Evolutionary conservation across 2,797 vertebrate species (phyloP), one percentile per base, ranked within the genome.

Genomic region (Tenualosa thibaudeaui): DNA sequence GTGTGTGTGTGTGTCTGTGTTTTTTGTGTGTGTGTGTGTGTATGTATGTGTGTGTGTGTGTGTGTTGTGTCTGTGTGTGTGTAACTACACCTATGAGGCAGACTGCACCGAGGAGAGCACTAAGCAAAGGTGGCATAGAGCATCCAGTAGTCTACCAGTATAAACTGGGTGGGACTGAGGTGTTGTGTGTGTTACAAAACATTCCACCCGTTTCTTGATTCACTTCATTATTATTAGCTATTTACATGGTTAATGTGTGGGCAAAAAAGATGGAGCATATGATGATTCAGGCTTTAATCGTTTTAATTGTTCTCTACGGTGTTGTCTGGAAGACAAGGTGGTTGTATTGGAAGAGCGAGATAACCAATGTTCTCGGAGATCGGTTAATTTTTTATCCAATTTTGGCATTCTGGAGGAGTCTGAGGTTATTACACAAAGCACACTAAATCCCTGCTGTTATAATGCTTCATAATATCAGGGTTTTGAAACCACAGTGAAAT

Each of bases 251-350:
- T 78, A 78, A 78, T 22, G 40, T 19, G 40, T 78, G 13, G 40
- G 71, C 17, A 5, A 37, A 17, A 31, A 17, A 71, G 65, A 13
- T 13, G 40, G 13, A 22, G 7, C 71, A 78, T 4, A 5, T 17
- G 71, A 78, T 22, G 37, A 78, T 15, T 78, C 17, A 78, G 43
- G 46, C 68, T 78, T 78, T 19, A 78, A 78, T 46, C 40, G 71
- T 46, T 78, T 46, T 71, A 71, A 71, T 71, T 6, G 68, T 71
- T 78, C 71, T 46, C 40, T 5, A 46, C 40, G 71, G 71, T 78
- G 40, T 78, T 78, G 71, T 78, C 40, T 19, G 40, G 15, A 78
- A 43, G 37, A 22, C 71, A 46, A 78, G 71, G 40, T 78, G 40
- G 15, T 43, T 46, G 68, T 37, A 40, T 26, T 37, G 37, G 13